Conservation (phyloP, 2,888 invertebrate species). For the Chloromyia formosa region DNA sequence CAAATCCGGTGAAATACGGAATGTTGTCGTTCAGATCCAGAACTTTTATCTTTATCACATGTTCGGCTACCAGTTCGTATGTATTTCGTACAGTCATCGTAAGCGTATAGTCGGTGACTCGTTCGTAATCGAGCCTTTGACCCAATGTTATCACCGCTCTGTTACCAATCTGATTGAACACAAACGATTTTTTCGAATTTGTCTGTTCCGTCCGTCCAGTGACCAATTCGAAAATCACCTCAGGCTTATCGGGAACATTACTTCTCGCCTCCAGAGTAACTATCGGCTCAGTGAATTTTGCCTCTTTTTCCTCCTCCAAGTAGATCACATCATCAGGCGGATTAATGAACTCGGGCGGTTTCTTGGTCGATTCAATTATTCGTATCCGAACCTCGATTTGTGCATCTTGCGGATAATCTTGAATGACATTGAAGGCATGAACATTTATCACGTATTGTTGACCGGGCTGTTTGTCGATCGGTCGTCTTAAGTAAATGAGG, state of each 20-base stretch:
- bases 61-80: slow-evolving; percentile 80
- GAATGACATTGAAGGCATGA: slow-evolving; percentile 61
- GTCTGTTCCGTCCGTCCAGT: slow-evolving; percentile 87
- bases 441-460: slow-evolving; percentile 62
- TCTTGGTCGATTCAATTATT: slow-evolving; percentile 88
- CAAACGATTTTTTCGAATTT: slow-evolving; percentile 81
- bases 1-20: slow-evolving; percentile 83
- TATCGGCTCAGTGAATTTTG: slow-evolving; percentile 73
- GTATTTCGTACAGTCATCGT: slow-evolving; percentile 86
- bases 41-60: slow-evolving; percentile 79
- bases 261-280: slow-evolving; percentile 79
- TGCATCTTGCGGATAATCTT: slow-evolving; percentile 67
- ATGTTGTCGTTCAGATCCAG: slow-evolving; percentile 92
- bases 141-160: slow-evolving; percentile 79
- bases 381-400: slow-evolving; percentile 82
- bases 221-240: slow-evolving; percentile 81
- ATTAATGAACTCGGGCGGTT: slow-evolving; percentile 78
- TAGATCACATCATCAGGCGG: slow-evolving; percentile 68
- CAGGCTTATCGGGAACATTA: slow-evolving; percentile 77
- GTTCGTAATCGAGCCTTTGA: slow-evolving; percentile 83
- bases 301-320: slow-evolving; percentile 77
- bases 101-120: slow-evolving; percentile 82
- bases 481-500: slow-evolving; percentile 73
- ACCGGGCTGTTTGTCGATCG: slow-evolving; percentile 62
- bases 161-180: slow-evolving; percentile 73